Conservation (phyloP, 1,140 invertebrate genomes). For the Mya arenaria region DNA sequence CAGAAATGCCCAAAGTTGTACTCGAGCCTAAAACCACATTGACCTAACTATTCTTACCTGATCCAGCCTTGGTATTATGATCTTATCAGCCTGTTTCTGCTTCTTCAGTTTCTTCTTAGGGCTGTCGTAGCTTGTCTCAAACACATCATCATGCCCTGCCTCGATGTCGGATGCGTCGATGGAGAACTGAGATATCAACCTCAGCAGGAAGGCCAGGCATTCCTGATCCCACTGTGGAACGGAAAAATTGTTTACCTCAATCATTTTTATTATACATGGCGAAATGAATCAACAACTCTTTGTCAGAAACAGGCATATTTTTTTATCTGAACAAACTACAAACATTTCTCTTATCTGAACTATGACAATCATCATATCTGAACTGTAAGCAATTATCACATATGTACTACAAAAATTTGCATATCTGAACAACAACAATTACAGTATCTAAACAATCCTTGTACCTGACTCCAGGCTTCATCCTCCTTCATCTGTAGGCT, state of each 20-base stretch:
- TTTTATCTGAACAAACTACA: too few relatives aligned
- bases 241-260: not conserved
- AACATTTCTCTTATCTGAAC: too few relatives aligned
- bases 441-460: too few relatives aligned
- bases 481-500: conserved; percentile 81
- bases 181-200: conserved; percentile 90
- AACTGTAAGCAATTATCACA: too few relatives aligned
- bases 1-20: too few relatives aligned
- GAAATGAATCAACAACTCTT: not conserved
- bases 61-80: conserved; percentile 86
- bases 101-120: conserved; percentile 80
- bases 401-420: too few relatives aligned
- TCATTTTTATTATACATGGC: not conserved
- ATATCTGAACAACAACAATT: too few relatives aligned
- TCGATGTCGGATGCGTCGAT: conserved; percentile 82
- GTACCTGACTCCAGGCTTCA: conserved; percentile 82
- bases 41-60: conserved; percentile 79
- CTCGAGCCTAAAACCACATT: too few relatives aligned
- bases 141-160: conserved; percentile 72
- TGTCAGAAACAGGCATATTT: not conserved
- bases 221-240: conserved; percentile 93
- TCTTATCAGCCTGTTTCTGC: conserved; percentile 83
- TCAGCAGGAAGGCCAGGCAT: conserved; percentile 92
- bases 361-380: too few relatives aligned
- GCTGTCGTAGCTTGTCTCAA: conserved; percentile 73